Evolutionary conservation across 2,888 invertebrate species (phyloP).

Genomic region (Adelognathus sp.): DNA sequence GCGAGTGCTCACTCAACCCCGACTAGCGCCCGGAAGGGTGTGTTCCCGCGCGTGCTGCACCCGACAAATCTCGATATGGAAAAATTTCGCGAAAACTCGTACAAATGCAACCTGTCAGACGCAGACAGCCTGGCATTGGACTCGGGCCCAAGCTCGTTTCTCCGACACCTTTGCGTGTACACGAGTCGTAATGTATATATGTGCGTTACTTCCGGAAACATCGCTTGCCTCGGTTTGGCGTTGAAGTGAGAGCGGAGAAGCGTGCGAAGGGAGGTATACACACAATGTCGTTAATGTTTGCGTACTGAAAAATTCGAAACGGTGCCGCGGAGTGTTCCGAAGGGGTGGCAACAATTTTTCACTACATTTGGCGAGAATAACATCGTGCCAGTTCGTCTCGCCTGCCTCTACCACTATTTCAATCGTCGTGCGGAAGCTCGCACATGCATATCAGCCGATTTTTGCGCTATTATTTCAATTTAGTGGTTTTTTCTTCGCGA

Average conservation of each 20-base stretch:
- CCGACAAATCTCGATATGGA: constrained; percentile 79
- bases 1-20: background rate
- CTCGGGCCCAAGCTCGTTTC: constrained; percentile 65
- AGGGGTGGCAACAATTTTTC: constrained; percentile 69
- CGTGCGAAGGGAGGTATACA: constrained; percentile 2
- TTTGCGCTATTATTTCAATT: background rate
- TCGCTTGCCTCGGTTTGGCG: constrained; percentile 1
- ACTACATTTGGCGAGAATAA: constrained; percentile 72
- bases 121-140: constrained; percentile 63
- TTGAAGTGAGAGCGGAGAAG: constrained; percentile 27
- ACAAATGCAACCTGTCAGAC: constrained; percentile 79
- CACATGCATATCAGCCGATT: background rate
- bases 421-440: background rate
- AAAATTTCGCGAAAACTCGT: constrained; percentile 75
- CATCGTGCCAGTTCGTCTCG: constrained; percentile 45
- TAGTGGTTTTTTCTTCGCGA: background rate
- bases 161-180: constrained; percentile 73
- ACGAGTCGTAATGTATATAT: constrained; percentile 42
- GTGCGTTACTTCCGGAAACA: constrained; percentile 25
- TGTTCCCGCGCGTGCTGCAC: constrained; percentile 63
- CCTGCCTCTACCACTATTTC: constrained; percentile 30
- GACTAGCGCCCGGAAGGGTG: background rate
- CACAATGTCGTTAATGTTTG: constrained; percentile 42
- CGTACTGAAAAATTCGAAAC: constrained; percentile 8
- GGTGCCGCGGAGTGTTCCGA: background rate